Base-by-base conservation (phyloP, 2,797 vertebrate species). In the Falco concolor region DNA sequence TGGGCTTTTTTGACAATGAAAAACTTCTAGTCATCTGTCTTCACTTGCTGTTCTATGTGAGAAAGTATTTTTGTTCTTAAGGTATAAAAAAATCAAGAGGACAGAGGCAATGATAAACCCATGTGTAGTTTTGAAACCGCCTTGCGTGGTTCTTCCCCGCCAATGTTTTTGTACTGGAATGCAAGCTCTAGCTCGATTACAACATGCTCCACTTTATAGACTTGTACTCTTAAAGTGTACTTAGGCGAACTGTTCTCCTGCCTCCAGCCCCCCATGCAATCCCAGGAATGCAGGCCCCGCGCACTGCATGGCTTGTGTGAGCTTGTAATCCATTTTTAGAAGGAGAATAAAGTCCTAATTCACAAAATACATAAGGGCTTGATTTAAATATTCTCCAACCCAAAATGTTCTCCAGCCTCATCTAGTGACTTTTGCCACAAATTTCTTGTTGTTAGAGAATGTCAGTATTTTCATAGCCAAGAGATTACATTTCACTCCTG, bases 261-360 rank as follows among this genome's bases (percentile, higher is more conserved):
- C 56, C 30, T 63, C 49, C 49, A 52, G 44, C 38, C 25, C 30
- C 38, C 47, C 28, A 3, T 6, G 40, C 57, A 42, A 8, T 30
- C 5, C 0, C 40, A 49, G 50, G 56, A 57, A 47, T 1, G 0
- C 36, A 11, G 49, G 19, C 30, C n/a, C 21, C 32, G 67, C 15
- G 17, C 40, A 23, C 44, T 1, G 7, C 15, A 10, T 3, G 20
- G 28, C 61, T 73, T 24, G 15, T 47, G 22, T 7, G 50, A 74
- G n/a, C 49, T 67, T 30, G 10, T 44, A 17, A 50, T 30, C 49
- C 28, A 32, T 25, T 60, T 83, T 45, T 11, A 61, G 47, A 49
- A 45, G 9, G 27, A 67, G 54, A 69, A 53, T 68, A 10, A 80
- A 47, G 25, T 74, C 63, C 56, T 42, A 52, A 47, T 69, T 69